Evolutionary conservation across 2,797 vertebrate genomes (phyloP).

Genomic region (Pseudomugil tenellus): DNA sequence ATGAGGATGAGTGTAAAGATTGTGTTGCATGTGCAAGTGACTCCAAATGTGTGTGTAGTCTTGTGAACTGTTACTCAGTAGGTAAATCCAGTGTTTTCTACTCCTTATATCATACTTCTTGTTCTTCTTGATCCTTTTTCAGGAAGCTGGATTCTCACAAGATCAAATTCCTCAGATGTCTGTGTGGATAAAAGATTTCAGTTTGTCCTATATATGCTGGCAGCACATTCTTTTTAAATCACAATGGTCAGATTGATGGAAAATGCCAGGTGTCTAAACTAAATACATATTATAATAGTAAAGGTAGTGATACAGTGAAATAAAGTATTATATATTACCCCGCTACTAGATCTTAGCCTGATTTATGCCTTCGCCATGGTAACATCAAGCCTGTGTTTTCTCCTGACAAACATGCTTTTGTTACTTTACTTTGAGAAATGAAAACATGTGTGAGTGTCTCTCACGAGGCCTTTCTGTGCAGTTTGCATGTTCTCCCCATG

Average conservation of each 20-base stretch:
- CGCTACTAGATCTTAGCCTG: neutral
- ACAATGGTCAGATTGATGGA: neutral
- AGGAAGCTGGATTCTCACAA: neutral
- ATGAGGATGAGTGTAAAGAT: neutral
- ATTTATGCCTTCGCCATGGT: neutral
- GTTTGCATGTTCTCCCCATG: too few species aligned
- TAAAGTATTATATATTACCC: too few species aligned
- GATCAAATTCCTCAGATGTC: neutral
- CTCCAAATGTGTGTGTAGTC: neutral
- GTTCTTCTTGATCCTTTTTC: neutral
- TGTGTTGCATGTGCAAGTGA: neutral
- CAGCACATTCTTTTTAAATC: neutral
- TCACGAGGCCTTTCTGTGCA: too few species aligned
- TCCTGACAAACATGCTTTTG: neutral
- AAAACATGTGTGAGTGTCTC: too few species aligned
- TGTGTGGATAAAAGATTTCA: neutral
- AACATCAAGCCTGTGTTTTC: neutral
- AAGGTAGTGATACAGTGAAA: too few species aligned
- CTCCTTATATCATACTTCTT: neutral
- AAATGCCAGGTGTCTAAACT: neutral
- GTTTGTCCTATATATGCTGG: neutral
- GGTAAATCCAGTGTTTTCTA: slow-evolving; percentile 46
- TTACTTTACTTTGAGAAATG: neutral
- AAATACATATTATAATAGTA: too few species aligned
- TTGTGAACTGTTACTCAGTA: slow-evolving; percentile 47